These are phyloP conservation scores for Elanoides forficatus DNA, from an alignment of 2,113 vertebrate genomes.

Conservation along the genomic window DNA sequence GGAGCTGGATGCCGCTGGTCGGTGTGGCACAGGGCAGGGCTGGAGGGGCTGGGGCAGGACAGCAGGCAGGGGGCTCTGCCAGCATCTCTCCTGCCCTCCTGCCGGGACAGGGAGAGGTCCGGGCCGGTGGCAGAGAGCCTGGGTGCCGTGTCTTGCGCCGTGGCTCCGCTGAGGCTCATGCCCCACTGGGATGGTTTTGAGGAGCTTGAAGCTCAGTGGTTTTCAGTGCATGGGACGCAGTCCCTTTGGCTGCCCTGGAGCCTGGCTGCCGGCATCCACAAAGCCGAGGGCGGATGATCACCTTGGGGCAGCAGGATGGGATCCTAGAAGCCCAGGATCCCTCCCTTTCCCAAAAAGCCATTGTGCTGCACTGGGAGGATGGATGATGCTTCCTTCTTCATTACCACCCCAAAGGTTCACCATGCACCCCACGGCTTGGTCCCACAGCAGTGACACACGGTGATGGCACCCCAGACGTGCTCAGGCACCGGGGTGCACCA, in stretches of 20 bases:
- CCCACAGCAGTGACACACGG: accelerated
- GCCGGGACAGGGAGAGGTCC: accelerated
- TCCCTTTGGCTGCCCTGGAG: neutral
- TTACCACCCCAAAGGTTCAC: neutral
- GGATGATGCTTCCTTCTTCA: neutral
- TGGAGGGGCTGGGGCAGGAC: neutral
- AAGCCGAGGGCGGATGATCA: neutral
- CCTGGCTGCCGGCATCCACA: accelerated
- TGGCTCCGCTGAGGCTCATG: neutral
- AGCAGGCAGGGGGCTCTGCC: neutral
- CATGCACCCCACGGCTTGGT: accelerated
- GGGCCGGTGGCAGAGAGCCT: neutral
- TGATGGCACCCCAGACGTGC: neutral
- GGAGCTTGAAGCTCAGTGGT: neutral
- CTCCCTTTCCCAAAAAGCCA: neutral
- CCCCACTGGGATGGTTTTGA: neutral
- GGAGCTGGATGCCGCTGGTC: neutral
- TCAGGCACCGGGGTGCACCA: neutral
- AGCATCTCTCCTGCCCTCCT: neutral
- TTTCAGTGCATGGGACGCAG: accelerated
- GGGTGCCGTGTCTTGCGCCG: accelerated
- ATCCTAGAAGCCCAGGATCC: neutral
- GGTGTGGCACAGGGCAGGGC: neutral
- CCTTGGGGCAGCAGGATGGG: neutral
- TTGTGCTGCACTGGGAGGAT: neutral